A percentile compares a stretch with the other conserved stretches of the same genome.
These are phyloP conservation scores for Hemiprocne comata DNA, from an alignment of 2,113 vertebrate species.

Conservation along the genomic window DNA sequence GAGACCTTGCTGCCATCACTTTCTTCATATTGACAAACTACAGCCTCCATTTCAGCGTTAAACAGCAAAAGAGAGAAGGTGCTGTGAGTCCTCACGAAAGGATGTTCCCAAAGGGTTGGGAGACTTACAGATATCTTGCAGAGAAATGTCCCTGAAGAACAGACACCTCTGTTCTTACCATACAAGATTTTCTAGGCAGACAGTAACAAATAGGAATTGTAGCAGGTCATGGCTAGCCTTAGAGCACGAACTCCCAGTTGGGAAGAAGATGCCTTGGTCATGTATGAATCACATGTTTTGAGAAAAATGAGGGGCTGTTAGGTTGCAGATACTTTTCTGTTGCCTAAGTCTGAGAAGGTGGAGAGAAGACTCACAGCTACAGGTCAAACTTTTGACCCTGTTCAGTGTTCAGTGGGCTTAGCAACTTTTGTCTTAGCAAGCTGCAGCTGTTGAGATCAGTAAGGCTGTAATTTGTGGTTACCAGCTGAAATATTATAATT, in stretches of 20 bases:
- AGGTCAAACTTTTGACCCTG: neutral
- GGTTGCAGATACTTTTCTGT: neutral
- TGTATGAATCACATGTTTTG: neutral
- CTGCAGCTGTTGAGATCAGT: neutral
- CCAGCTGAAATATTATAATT: neutral
- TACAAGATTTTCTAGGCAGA: neutral
- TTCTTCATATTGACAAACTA: neutral
- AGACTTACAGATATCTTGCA: neutral
- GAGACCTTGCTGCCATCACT: neutral
- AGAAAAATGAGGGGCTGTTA: neutral
- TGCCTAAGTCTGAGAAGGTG: neutral
- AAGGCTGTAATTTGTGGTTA: neutral
- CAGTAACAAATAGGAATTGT: neutral
- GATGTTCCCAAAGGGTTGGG: neutral
- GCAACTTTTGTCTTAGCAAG: neutral
- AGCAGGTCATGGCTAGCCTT: neutral
- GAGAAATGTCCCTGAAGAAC: neutral
- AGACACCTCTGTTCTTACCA: neutral
- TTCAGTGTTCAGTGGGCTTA: neutral
- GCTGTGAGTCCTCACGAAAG: conserved; percentile 1
- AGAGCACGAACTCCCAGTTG: neutral
- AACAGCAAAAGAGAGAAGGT: neutral
- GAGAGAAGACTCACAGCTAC: neutral
- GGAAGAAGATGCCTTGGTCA: neutral
- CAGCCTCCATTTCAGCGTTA: neutral